A percentile compares a stretch with the other conserved stretches of the same genome.
These are phyloP conservation scores for Haliclona indistincta DNA, from an alignment of 37 sponge, comb jelly and placozoan species.

Conservation along the genomic window DNA sequence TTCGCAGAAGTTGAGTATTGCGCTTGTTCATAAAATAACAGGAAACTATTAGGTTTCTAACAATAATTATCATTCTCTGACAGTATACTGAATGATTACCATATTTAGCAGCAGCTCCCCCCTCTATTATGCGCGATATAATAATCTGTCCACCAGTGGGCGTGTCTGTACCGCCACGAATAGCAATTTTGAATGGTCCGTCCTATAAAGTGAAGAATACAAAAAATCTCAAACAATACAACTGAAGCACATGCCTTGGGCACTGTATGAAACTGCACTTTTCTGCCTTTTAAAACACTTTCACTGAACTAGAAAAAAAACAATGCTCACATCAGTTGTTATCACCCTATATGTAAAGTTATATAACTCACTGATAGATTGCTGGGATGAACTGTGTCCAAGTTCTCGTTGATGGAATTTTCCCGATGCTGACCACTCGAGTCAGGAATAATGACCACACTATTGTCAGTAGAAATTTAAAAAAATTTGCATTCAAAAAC, in stretches of 20 bases:
- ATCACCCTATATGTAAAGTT: too few relatives aligned
- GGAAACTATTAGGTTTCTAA: neutral
- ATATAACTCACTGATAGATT: constrained; percentile 61
- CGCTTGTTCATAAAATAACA: too few relatives aligned
- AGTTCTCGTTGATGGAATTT: too few relatives aligned
- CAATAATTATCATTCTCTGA: neutral
- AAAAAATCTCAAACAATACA: neutral
- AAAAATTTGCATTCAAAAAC: too few relatives aligned
- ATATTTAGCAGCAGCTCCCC: constrained; percentile 77
- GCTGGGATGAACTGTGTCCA: constrained; percentile 64
- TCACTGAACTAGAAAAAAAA: constrained; percentile 66
- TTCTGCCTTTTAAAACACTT: constrained; percentile 71
- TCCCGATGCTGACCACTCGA: too few relatives aligned
- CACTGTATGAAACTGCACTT: constrained; percentile 76
- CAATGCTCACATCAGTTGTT: neutral
- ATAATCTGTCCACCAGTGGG: constrained; percentile 60
- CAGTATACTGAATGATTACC: constrained; percentile 16
- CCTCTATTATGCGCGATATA: constrained; percentile 81
- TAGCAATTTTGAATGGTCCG: constrained; percentile 78
- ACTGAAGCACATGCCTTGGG: constrained; percentile 55
- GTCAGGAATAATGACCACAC: too few relatives aligned
- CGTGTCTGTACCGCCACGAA: constrained; percentile 80
- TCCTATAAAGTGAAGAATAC: constrained; percentile 11
- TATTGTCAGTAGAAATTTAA: too few relatives aligned
- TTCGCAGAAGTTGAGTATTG: too few relatives aligned